Conservation (phyloP, 1,140 invertebrate species). For the Metopolophium dirhodum region DNA sequence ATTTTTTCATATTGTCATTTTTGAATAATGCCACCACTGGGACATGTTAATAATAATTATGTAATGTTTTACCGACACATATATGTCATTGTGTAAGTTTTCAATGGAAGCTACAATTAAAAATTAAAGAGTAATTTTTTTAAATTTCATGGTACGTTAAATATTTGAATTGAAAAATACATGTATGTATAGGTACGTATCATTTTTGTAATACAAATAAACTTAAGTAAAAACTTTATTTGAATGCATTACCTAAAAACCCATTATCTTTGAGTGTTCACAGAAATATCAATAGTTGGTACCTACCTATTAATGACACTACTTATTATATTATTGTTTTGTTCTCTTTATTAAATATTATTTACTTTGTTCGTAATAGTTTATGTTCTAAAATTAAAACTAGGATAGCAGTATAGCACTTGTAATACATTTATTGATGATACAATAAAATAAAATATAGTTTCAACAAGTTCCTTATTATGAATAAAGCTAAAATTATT, state of each 20-base stretch:
- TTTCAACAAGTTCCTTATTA: too few relatives aligned
- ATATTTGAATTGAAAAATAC: neutral
- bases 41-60: constrained; percentile 42
- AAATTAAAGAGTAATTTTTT: constrained; percentile 33
- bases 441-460: neutral
- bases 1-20: constrained; percentile 50
- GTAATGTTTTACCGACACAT: constrained; percentile 24
- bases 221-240: neutral
- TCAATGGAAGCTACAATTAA: constrained; percentile 8
- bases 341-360: neutral
- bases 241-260: neutral
- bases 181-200: neutral
- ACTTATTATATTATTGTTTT: neutral
- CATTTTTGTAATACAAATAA: neutral
- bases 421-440: neutral
- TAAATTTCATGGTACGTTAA: constrained; percentile 18
- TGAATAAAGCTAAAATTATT: too few relatives aligned
- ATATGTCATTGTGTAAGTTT: neutral
- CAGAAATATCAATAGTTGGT: neutral
- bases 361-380: neutral
- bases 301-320: neutral
- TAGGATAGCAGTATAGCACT: neutral
- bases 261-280: neutral
- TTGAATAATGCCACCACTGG: neutral
- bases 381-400: neutral